These are phyloP conservation scores for Drosophila phalerata DNA, from an alignment of 2,888 invertebrate genomes.

Conservation along the genomic window DNA sequence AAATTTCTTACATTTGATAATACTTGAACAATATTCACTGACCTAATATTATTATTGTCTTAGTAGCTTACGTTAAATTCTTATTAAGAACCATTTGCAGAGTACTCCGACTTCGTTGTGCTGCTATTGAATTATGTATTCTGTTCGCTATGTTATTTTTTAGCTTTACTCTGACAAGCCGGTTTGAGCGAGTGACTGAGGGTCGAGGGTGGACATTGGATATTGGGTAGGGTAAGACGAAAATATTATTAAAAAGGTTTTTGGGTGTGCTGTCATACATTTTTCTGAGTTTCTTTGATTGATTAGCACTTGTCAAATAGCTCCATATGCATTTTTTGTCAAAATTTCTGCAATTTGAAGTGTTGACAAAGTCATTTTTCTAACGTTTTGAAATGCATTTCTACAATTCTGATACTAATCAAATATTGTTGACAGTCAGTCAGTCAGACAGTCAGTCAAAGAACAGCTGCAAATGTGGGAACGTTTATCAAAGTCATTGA, in stretches of 20 bases:
- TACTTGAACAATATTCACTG: not conserved
- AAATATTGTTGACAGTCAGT: conserved; percentile 60
- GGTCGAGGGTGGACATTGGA: conserved; percentile 40
- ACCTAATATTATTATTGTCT: not conserved
- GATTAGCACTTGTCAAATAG: conserved; percentile 70
- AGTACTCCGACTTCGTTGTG: conserved; percentile 13
- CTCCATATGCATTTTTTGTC: conserved; percentile 53
- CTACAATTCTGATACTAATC: conserved; percentile 58
- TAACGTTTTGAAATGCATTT: conserved; percentile 54
- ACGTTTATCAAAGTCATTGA: conserved; percentile 67
- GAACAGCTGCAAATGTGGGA: conserved; percentile 56
- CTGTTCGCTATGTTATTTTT: conserved; percentile 47
- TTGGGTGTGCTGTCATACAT: conserved; percentile 59
- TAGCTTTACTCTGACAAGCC: conserved; percentile 61
- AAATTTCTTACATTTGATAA: no score
- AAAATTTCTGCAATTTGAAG: conserved; percentile 43
- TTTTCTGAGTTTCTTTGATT: conserved; percentile 56
- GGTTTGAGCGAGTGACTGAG: conserved; percentile 49
- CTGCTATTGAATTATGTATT: not conserved
- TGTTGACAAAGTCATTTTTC: conserved; percentile 67
- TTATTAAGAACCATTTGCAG: conserved; percentile 11
- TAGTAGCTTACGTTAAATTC: not conserved
- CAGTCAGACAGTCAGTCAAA: conserved; percentile 18
- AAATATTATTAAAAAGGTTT: conserved; percentile 79
- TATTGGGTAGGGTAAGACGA: conserved; percentile 6